These are phyloP conservation scores for Drosophila ustulata DNA, from an alignment of 2,888 invertebrate species.

Conservation along the genomic window DNA sequence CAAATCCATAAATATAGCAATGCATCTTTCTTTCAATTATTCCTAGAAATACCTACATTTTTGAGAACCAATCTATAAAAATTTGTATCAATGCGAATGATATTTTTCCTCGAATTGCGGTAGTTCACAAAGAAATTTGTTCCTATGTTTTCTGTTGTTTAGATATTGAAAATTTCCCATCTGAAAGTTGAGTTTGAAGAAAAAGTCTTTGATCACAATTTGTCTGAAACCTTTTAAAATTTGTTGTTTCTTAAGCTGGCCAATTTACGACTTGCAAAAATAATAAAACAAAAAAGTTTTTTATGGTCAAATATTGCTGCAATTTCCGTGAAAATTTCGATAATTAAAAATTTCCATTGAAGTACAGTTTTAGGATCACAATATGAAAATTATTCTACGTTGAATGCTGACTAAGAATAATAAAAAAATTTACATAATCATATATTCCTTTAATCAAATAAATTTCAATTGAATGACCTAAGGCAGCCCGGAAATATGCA, in stretches of 20 bases:
- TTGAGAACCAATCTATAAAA: not conserved
- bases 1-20: not conserved
- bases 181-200: not conserved
- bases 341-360: not conserved
- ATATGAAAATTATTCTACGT: not conserved
- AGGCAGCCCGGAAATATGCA: constrained; percentile 52
- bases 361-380: not conserved
- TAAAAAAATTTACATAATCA: not conserved
- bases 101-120: constrained; percentile 1
- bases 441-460: not conserved
- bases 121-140: not conserved
- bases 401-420: not conserved
- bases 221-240: constrained; percentile 14
- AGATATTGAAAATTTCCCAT: not conserved
- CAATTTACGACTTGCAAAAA: constrained; percentile 19
- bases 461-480: not conserved
- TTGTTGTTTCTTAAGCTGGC: not conserved
- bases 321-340: not conserved
- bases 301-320: not conserved
- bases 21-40: not conserved
- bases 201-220: constrained; percentile 8
- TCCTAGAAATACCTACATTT: not conserved
- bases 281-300: not conserved
- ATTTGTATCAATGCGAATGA: not conserved
- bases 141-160: not conserved